Evolutionary conservation across 1,140 invertebrate species (phyloP), one percentile per base, ranked within the genome.

Genomic region (Sycophaga agraensis): DNA sequence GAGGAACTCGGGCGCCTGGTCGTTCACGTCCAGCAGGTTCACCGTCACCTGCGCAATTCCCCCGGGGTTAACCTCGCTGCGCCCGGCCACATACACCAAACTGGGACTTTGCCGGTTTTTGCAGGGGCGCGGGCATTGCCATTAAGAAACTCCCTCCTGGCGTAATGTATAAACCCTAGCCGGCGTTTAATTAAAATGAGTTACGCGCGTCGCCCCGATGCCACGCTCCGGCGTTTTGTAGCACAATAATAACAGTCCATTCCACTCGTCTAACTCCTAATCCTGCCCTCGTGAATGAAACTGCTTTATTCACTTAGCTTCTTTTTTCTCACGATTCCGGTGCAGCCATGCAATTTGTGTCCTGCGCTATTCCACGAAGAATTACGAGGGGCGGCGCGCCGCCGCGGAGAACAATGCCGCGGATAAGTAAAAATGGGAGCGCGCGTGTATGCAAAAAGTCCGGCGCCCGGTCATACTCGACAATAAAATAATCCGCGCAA

Each of bases 1-100:
- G 66, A 94, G 85, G 79, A 99, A 98, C 72, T 91, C 87, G 0
- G 97, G 96, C 12, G 91, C 86, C 84, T 94, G 89, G 77, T 99
- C 96, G 81, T 98, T 98, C 17, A 97, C 90, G 79, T 98, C 96
- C 73, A 92, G 87, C 39, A 98, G 79, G 53, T 89, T 85, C 63
- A 98, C 88, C 19, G 87, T 93, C 35, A 97, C 92, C 91, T 94
- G 80, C n/a, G n/a, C n/a, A n/a, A n/a, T n/a, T n/a, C n/a, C n/a
- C n/a, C n/a, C n/a, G n/a, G n/a, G n/a, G 24, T 4, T 17, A 31
- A 43, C 19, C n/a, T n/a, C n/a, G n/a, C n/a, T n/a, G n/a, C n/a
- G n/a, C n/a, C n/a, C n/a, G n/a, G n/a, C n/a, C n/a, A n/a, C n/a
- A n/a, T n/a, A n/a, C n/a, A n/a, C n/a, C n/a, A n/a, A n/a, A n/a